These are phyloP conservation scores for Uropsilus gracilis DNA, from an alignment of 2,113 vertebrate genomes.

Conservation along the genomic window DNA sequence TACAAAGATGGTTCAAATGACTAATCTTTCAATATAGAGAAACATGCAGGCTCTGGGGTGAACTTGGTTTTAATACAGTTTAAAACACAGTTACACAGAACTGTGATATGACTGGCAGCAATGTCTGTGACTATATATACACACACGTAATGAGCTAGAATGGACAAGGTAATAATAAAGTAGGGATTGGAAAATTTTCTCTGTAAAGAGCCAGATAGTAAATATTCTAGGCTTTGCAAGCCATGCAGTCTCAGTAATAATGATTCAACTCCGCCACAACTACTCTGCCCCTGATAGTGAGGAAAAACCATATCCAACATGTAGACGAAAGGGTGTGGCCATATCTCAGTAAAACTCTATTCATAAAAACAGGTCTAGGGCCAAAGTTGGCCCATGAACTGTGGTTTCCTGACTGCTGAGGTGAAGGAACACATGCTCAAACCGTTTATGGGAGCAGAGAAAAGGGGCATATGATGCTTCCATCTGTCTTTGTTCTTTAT, in stretches of 20 bases:
- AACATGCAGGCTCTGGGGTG: neutral
- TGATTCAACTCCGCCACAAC: neutral
- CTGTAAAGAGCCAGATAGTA: neutral
- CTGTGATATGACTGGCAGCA: neutral
- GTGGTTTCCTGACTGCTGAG: neutral
- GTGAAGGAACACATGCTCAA: neutral
- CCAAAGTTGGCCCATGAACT: neutral
- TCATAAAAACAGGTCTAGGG: conserved; percentile 9
- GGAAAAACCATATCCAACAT: neutral
- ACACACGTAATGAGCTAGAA: neutral
- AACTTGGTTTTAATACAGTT: neutral
- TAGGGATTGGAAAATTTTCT: neutral
- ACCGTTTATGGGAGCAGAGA: neutral
- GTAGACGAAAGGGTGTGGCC: neutral
- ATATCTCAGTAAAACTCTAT: conserved; percentile 27
- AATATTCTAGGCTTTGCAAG: conserved; percentile 25
- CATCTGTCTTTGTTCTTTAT: neutral
- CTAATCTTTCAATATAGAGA: neutral
- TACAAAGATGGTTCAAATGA: conserved; percentile 31
- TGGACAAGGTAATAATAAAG: neutral
- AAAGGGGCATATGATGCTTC: neutral
- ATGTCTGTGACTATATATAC: neutral
- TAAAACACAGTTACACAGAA: neutral
- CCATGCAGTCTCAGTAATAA: neutral
- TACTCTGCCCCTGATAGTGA: neutral